Base-by-base conservation (phyloP, 2,888 invertebrate genomes). In the Pedicia rivosa region DNA sequence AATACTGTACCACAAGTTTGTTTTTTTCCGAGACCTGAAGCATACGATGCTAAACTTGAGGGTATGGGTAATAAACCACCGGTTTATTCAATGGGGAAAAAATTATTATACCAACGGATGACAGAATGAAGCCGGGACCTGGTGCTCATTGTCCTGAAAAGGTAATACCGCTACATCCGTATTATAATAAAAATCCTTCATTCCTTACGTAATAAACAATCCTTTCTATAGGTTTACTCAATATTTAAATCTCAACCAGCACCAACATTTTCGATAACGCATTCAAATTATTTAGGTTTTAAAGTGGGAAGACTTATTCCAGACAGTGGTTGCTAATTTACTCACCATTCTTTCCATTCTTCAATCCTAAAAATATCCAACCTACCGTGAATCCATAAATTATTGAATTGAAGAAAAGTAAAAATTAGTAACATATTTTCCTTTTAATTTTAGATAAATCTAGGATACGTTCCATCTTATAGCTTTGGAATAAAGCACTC, bases 81-180 rank as follows among this genome's bases (percentile, higher is more conserved):
- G 0, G 74, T 83, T 44, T 94, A 86, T 57, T 83, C 87, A 33
- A 83, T 95, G 56, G 80, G 86, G 77, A 79, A 34, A 72, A 90
- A 41, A 80, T 77, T 50, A 74, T 74, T 49, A 59, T 79, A 44
- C 84, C 86, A 1, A 70, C 72, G 6, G 84, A 88, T 58, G 74
- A 79, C 44, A 78, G 81, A 30, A 68, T 70, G 52, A 83, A 81
- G 55, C 61, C 61, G 16, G 94, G 92, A 45, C 94, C 94, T 40
- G 92, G 91, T 49, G 84, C 87, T 44, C 87, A 94, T 61, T 82
- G 78, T 44, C 91, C 92, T 16, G 91, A 94, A 70, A 88, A 86
- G 74, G 92, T 91, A 62, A 46, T 44, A 16, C 10, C 10, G 25
- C 16, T 15, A 22, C 19, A 9, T 34, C 9, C 3, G n/a, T 29